Evolutionary conservation across 2,888 invertebrate species (phyloP).

Genomic region (Furcula furcula): DNA sequence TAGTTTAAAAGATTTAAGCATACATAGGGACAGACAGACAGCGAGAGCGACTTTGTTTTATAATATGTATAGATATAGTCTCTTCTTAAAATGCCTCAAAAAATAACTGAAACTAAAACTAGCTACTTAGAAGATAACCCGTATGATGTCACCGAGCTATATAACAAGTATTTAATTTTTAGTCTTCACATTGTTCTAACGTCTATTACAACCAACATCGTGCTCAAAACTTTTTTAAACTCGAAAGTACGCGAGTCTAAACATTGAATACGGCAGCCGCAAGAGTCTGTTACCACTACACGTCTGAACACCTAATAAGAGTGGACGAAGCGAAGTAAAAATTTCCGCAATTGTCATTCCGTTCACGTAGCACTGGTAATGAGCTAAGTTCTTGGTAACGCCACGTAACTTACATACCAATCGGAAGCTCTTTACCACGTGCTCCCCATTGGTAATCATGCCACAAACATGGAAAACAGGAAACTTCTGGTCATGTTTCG

Average conservation of each 20-base stretch:
- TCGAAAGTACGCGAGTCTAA: conserved; percentile 27
- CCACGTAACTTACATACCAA: conserved; percentile 79
- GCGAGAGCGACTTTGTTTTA: too few relatives aligned
- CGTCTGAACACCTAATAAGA: conserved; percentile 61
- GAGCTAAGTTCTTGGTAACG: conserved; percentile 79
- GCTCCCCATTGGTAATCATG: conserved; percentile 62
- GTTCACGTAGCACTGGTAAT: conserved; percentile 67
- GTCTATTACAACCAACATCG: conserved; percentile 11
- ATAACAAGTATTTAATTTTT: conserved; percentile 13
- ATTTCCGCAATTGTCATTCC: conserved; percentile 75
- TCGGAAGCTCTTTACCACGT: conserved; percentile 48
- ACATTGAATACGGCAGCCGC: conserved; percentile 55
- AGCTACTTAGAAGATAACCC: conserved; percentile 20
- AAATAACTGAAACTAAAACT: not conserved
- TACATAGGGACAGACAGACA: too few relatives aligned
- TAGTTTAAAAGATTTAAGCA: too few relatives aligned
- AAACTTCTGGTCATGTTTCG: conserved; percentile 58
- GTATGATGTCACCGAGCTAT: conserved; percentile 10
- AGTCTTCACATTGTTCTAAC: too few relatives aligned
- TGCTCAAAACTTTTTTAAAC: conserved; percentile 26
- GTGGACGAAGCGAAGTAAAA: conserved; percentile 69
- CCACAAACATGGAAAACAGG: conserved; percentile 60
- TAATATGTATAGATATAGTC: too few relatives aligned
- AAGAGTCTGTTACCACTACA: conserved; percentile 51
- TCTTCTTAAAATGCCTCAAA: too few relatives aligned